Evolutionary conservation across 2,888 invertebrate genomes (phyloP).

Genomic region (Coenonympha glycerion): DNA sequence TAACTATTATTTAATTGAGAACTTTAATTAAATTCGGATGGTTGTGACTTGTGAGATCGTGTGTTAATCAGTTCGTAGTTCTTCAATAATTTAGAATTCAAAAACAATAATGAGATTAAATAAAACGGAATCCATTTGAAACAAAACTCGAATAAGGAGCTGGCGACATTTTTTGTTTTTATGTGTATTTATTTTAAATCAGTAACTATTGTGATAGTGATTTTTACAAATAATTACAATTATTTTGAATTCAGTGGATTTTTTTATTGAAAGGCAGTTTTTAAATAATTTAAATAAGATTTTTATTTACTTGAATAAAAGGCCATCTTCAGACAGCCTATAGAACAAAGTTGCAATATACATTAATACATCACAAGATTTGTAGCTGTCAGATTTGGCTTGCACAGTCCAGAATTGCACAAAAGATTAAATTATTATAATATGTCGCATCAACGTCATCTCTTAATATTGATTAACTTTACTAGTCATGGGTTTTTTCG

Average conservation of each 20-base stretch:
- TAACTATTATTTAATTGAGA: background rate
- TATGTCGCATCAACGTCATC: constrained; percentile 15
- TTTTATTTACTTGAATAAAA: constrained; percentile 1
- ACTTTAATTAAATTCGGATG: constrained; percentile 36
- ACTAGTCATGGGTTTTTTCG: constrained; percentile 26
- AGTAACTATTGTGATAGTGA: too few relatives aligned
- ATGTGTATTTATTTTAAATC: constrained; percentile 16
- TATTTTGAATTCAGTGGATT: too few relatives aligned
- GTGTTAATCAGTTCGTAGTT: constrained; percentile 52
- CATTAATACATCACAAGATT: background rate
- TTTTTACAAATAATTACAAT: too few relatives aligned
- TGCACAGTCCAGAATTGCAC: constrained; percentile 15
- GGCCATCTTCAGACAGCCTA: background rate
- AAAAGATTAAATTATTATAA: constrained; percentile 17
- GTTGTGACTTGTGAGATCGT: constrained; percentile 67
- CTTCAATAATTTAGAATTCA: background rate
- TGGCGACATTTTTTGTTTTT: constrained; percentile 54
- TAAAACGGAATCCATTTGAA: too few relatives aligned
- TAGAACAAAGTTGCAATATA: background rate
- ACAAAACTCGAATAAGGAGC: constrained; percentile 39
- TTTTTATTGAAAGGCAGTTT: constrained; percentile 16
- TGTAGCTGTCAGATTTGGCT: background rate
- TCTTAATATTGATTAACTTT: constrained; percentile 16
- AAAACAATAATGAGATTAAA: too few relatives aligned
- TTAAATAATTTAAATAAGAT: constrained; percentile 9